These are phyloP conservation scores for Percopsis omiscomaycus DNA, from an alignment of 2,797 vertebrate genomes.

Conservation along the genomic window DNA sequence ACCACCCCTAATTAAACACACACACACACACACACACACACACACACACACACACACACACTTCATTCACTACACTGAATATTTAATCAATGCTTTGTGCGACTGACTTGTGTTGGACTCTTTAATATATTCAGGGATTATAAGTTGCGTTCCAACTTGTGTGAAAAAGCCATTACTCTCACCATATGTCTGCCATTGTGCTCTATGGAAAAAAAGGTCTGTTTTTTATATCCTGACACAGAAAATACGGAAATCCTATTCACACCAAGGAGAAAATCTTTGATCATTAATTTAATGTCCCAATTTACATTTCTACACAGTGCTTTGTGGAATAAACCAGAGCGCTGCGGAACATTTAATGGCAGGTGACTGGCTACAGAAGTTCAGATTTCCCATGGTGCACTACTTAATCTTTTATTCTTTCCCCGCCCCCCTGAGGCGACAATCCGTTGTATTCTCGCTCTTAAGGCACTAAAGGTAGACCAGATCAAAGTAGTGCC, in stretches of 20 bases:
- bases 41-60: neutral
- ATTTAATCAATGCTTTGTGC: conserved; percentile 35
- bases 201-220: conserved; percentile 13
- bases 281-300: neutral
- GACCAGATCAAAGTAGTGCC: conserved; percentile 67
- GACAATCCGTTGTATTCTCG: conserved; percentile 30
- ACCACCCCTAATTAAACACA: neutral
- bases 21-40: no score
- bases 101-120: conserved; percentile 50
- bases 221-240: conserved; percentile 29
- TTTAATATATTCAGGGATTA: conserved; percentile 36
- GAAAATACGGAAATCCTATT: conserved; percentile 46
- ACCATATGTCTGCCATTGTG: conserved; percentile 50
- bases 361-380: conserved; percentile 54
- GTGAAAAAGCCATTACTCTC: conserved; percentile 51
- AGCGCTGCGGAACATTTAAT: conserved; percentile 27
- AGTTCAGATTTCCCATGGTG: conserved; percentile 51
- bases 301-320: conserved; percentile 15
- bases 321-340: conserved; percentile 20
- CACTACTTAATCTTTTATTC: conserved; percentile 41
- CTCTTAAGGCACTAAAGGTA: conserved; percentile 59
- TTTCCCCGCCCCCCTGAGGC: conserved; percentile 38
- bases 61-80: conserved; percentile 28
- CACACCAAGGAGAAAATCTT: conserved; percentile 18
- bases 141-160: conserved; percentile 31